phyloP scores from a whole-genome alignment of 1,140 invertebrate species.

The Maconellicoccus hirsutus region DNA sequence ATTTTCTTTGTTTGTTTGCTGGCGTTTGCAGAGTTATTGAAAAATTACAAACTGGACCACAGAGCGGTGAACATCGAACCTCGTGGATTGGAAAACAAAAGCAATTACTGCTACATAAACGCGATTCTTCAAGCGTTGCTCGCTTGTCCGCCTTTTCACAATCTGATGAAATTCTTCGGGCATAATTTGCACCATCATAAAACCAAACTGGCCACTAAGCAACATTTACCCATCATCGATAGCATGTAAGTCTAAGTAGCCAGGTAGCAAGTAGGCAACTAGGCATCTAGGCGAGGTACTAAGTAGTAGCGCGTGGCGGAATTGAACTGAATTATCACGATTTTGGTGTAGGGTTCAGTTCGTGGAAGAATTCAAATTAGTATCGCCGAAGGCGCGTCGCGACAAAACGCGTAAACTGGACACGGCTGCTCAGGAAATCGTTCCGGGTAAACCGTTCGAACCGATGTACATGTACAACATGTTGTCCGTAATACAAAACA shows the following conservation, averaged over 20 bases:
- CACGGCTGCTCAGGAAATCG: conserved; percentile 26
- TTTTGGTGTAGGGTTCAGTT: conserved; percentile 42
- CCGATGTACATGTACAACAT: conserved; percentile 70
- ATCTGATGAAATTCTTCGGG: conserved; percentile 63
- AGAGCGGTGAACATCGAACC: conserved; percentile 61
- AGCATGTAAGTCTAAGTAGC: conserved; percentile 76
- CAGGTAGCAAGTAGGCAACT: too few relatives aligned
- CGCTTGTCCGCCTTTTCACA: conserved; percentile 87
- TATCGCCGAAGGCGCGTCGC: conserved; percentile 24
- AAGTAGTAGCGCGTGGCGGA: too few relatives aligned
- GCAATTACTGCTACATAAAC: conserved; percentile 94
- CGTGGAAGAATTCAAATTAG: conserved; percentile 33
- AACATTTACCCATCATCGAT: conserved; percentile 80
- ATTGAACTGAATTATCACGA: too few relatives aligned
- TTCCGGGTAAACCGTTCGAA: conserved; percentile 59
- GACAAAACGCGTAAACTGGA: conserved; percentile 27
- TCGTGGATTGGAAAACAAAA: conserved; percentile 76
- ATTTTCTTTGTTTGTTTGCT: neutral
- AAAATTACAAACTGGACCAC: conserved; percentile 59
- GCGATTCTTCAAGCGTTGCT: conserved; percentile 79
- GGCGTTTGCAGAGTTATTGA: conserved; percentile 51
- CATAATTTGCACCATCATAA: conserved; percentile 35
- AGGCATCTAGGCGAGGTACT: too few relatives aligned
- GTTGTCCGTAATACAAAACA: conserved; percentile 56
- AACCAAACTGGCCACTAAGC: conserved; percentile 33